A percentile compares a stretch with the other conserved stretches of the same genome.
Conservation (phyloP, 2,113 vertebrate species). For the Microcebus jonahi region DNA sequence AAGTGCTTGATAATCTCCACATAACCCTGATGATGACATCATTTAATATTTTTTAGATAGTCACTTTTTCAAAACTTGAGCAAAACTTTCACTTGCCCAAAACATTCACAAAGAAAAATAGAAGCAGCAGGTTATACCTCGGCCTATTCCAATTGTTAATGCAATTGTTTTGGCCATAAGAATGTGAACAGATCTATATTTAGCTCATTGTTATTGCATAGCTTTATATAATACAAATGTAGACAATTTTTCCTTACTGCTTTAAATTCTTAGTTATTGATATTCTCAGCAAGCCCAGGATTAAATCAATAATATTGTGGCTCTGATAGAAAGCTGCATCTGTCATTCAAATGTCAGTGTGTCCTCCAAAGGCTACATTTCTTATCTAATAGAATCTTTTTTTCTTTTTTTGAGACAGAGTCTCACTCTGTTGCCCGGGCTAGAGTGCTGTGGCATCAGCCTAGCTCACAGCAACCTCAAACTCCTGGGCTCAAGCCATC, state of each 20-base stretch:
- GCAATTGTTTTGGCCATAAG: not conserved
- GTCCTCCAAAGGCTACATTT: not conserved
- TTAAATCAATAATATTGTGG: not conserved
- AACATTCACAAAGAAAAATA: constrained; percentile 3
- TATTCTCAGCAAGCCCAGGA: not conserved
- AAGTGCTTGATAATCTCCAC: not conserved
- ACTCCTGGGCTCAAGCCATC: too few species aligned
- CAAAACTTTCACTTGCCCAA: not conserved
- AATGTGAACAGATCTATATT: not conserved
- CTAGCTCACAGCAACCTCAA: too few species aligned
- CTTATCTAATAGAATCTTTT: not conserved
- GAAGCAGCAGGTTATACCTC: not conserved
- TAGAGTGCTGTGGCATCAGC: too few species aligned
- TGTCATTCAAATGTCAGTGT: not conserved
- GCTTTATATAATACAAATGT: not conserved
- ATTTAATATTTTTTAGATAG: not conserved
- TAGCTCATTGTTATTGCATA: not conserved
- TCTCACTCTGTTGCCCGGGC: too few species aligned
- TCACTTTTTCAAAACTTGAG: not conserved
- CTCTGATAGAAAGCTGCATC: not conserved
- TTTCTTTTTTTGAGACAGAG: too few species aligned
- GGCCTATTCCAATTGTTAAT: not conserved
- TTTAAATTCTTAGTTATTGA: not conserved
- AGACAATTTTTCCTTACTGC: not conserved
- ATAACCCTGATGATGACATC: not conserved